Conservation (phyloP, 1,140 invertebrate genomes). For the Melitaea cinxia region DNA sequence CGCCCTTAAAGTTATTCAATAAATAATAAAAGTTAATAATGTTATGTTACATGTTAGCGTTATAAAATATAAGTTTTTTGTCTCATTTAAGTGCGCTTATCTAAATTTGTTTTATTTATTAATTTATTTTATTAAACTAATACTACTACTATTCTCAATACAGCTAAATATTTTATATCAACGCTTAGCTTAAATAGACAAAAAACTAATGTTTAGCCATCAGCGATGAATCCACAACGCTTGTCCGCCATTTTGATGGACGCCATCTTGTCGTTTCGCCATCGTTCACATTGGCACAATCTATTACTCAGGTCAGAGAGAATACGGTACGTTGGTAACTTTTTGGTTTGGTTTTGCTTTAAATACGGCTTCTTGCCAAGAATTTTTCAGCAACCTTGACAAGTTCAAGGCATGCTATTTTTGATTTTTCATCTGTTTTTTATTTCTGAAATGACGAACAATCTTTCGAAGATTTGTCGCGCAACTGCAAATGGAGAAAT, state of each 20-base stretch:
- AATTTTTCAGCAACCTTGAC: conserved; percentile 11
- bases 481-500: too few species aligned
- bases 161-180: too few species aligned
- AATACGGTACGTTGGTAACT: conserved; percentile 15
- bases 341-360: conserved; percentile 9
- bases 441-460: too few species aligned
- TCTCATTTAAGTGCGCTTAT: too few species aligned
- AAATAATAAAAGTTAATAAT: too few species aligned
- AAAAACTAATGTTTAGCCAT: neutral
- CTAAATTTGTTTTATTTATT: too few species aligned
- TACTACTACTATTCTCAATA: too few species aligned
- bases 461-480: too few species aligned
- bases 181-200: neutral
- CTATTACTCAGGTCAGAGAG: conserved; percentile 29
- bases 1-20: too few species aligned
- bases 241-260: conserved; percentile 18
- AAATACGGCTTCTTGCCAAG: conserved; percentile 15
- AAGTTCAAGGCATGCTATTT: conserved; percentile 16
- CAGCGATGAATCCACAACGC: neutral
- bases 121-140: too few species aligned
- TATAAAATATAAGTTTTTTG: too few species aligned
- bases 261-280: conserved; percentile 30
- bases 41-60: too few species aligned
- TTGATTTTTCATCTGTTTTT: neutral
- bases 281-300: conserved; percentile 29